Evolutionary conservation across 2,797 vertebrate genomes (phyloP), one percentile per base, ranked within the genome.

Genomic region (Hippopotamyrus pictus): DNA sequence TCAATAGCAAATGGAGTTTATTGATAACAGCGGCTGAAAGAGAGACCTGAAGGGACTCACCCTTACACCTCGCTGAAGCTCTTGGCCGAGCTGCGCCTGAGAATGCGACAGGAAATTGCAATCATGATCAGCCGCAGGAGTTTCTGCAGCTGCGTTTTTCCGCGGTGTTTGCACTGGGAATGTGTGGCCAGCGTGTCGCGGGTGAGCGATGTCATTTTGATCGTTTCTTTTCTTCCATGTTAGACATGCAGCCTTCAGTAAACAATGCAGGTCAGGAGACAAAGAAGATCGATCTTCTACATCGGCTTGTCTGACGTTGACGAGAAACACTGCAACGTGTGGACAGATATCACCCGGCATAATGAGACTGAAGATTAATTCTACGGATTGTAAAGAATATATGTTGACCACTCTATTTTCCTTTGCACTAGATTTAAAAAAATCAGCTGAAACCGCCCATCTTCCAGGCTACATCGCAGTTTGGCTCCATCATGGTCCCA

Each of bases 121-220:
- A 93, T 92, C 92, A 94, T 94, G 95, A 96, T 95, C 94, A 96
- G 92, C 91, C 83, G n/a, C 46, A 54, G 91, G 92, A 94, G 94
- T 96, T 95, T 96, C 95, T 91, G 94, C 96, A 96, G 96, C 95
- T 90, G 46, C 48, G 22, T 54, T 54, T 19, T 25, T 50, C 86
- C 29, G 85, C 11, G 89, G 90, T 91, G 46, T 93, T 92, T 94
- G 92, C 92, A 91, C 83, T 92, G 90, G 89, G 88, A 94, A 90
- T 92, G 92, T 90, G 91, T 93, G 88, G 89, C 89, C 89, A 91
- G 89, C 14, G 17, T 65, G 73, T 88, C 1, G 8, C 17, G 53
- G 53, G 62, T 46, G 19, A 89, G 22, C 69, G 11, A 33, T 89
- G 89, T 88, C 87, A 54, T 90, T 90, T 86, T 33, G 88, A 84